phyloP scores from a whole-genome alignment of 2,888 invertebrate species.

The Tricholauxania praeusta region DNA sequence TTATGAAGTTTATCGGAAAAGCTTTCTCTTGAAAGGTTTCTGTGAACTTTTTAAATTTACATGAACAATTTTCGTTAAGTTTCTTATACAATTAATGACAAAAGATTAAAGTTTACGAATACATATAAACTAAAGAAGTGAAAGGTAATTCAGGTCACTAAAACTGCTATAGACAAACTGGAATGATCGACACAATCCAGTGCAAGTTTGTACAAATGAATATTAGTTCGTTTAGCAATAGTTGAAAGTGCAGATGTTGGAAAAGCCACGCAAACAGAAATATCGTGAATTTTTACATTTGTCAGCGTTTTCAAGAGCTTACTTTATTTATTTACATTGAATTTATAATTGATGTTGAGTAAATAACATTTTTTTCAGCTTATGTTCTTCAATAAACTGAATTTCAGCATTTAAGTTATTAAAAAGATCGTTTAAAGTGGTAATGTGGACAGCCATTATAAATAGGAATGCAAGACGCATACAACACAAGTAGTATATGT shows the following conservation, averaged over 20 bases:
- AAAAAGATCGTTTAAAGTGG: too few relatives aligned
- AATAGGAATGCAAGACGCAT: too few relatives aligned
- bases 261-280: constrained; percentile 10
- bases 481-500: too few relatives aligned
- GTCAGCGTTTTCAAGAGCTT: neutral
- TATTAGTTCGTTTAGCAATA: constrained; percentile 24
- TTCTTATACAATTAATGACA: too few relatives aligned
- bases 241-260: constrained; percentile 27
- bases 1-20: too few relatives aligned
- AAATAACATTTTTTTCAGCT: neutral
- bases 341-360: too few relatives aligned
- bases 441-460: too few relatives aligned
- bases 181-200: constrained; percentile 27
- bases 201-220: constrained; percentile 17
- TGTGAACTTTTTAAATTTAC: too few relatives aligned
- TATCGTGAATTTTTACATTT: neutral
- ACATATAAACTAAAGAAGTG: constrained; percentile 28
- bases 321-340: neutral
- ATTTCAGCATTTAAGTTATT: too few relatives aligned
- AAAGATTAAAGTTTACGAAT: neutral
- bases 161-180: constrained; percentile 28
- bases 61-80: too few relatives aligned
- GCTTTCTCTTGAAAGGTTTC: too few relatives aligned
- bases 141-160: constrained; percentile 37
- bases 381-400: neutral